Evolutionary conservation across 1,140 invertebrate genomes (phyloP), one percentile per base, ranked within the genome.

Genomic region (Drosophila subobscura): DNA sequence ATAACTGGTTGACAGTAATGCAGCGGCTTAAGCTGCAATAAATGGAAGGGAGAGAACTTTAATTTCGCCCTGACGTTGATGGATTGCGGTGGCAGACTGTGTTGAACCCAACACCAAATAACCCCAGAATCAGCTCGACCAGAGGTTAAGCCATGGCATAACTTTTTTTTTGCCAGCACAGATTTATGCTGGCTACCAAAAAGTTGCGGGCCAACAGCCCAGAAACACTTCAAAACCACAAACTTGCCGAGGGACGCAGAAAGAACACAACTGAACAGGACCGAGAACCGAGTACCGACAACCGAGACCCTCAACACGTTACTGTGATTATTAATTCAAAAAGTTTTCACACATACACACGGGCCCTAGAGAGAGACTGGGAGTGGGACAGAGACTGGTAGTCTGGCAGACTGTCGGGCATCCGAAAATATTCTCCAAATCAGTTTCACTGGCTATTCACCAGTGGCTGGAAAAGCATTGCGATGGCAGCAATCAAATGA

Each of bases 321-420:
- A 37, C 37, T 54, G 52, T 77, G 67, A 67, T 81, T 81, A 80
- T 77, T 66, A 72, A 80, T 80, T 72, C 60, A 72, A 52, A 80
- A 79, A 79, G 16, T 79, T 80, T 61, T 60, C 58, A 75, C 77
- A 79, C 63, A 59, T 27, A 51, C 42, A 14, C 20, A n/a, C n/a
- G 40, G 40, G 16, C 42, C 22, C 42, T 4, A 16, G 20, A 29
- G 4, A 49, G 5, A 20, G 20, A 16, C 7, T 6, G 25, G n/a
- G 22, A 23, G 51, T 22, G 5, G 20, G 14, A 1, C 23, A 37
- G 14, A 7, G 22, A 2, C 10, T 23, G 8, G 4, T 23, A 58
- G 54, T 52, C 49, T 29, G 8, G 4, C 33, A 58, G 54, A 57
- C 49, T 29, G 33, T 12, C 5, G 14, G 45, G 52, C 6, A 55